Evolutionary conservation across 2,113 vertebrate species (phyloP), one percentile per base, ranked within the genome.

Genomic region (Spea bombifrons): DNA sequence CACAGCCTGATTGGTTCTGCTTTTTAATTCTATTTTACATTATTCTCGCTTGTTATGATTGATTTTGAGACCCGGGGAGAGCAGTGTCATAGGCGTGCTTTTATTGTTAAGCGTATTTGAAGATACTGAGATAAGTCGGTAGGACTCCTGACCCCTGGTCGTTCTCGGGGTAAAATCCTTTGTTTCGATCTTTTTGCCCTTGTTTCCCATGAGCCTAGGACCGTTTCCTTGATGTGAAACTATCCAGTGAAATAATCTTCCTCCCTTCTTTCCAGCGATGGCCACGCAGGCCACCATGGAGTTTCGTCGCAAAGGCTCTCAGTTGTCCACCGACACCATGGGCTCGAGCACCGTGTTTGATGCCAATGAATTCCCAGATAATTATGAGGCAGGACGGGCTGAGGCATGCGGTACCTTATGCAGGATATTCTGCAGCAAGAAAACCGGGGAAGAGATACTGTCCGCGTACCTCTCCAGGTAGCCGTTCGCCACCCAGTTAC

Each of bases 371-470:
- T 97, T 96, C 89, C 94, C 95, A 47, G 96, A 98, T 86, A 97
- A 94, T 93, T 98, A 97, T 66, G 96, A 98, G 91, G 93, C 96
- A 0, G 96, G 96, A 83, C 91, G 96, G 85, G 96, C 96, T 15
- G 96, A 98, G 88, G 96, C 96, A 2, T 98, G 96, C 53, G 96
- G 96, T 82, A 98, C 96, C 66, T 92, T 98, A 66, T 97, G 95
- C 86, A 94, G 96, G 85, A 98, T 98, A 87, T 97, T 98, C 90
- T 98, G 96, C 94, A 98, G 96, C 92, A 98, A 98, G 92, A 97
- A 96, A 92, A 98, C 96, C 13, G 96, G 96, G 88, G 96, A 98
- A 87, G 95, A 97, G 75, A 98, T 98, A 88, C 91, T 98, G n/a
- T 94, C 96, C 70, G 95, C 97, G 84, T 98, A 98, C 86, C 91